phyloP scores from a whole-genome alignment of 2,797 vertebrate genomes.

The Natrix natrix region DNA sequence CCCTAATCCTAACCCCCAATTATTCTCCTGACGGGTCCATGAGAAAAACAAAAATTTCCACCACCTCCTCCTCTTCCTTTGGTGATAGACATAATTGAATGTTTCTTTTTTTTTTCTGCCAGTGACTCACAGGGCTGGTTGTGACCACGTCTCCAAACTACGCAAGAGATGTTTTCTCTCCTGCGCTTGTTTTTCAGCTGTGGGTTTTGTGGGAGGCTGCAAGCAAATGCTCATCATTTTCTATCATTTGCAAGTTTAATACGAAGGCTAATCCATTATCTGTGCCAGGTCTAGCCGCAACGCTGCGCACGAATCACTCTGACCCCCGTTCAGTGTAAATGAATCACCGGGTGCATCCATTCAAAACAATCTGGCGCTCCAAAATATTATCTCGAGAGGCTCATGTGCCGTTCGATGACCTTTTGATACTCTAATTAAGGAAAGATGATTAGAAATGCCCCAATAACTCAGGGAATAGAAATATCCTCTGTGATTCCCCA shows the following conservation, averaged over 20 bases:
- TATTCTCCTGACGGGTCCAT: not conserved
- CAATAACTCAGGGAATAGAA: constrained; percentile 34
- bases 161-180: not conserved
- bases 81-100: not conserved
- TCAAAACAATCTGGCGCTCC: constrained; percentile 51
- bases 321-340: not conserved
- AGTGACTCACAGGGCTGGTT: not conserved
- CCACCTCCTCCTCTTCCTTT: not conserved
- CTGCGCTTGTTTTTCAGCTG: not conserved
- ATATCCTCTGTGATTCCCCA: constrained; percentile 15
- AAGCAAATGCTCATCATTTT: not conserved
- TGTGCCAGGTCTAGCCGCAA: constrained; percentile 18
- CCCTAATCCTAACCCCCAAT: not conserved
- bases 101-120: not conserved
- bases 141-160: not conserved
- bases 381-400: constrained; percentile 51
- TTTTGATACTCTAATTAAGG: constrained; percentile 54
- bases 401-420: constrained; percentile 54
- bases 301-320: constrained; percentile 26
- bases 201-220: constrained; percentile 25
- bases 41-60: not conserved
- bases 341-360: constrained; percentile 44
- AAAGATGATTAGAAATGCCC: constrained; percentile 42
- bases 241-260: constrained; percentile 2
- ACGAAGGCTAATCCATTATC: constrained; percentile 37